Evolutionary conservation across 2,888 invertebrate species (phyloP), one percentile per base, ranked within the genome.

Genomic region (Serrognathus titanus): DNA sequence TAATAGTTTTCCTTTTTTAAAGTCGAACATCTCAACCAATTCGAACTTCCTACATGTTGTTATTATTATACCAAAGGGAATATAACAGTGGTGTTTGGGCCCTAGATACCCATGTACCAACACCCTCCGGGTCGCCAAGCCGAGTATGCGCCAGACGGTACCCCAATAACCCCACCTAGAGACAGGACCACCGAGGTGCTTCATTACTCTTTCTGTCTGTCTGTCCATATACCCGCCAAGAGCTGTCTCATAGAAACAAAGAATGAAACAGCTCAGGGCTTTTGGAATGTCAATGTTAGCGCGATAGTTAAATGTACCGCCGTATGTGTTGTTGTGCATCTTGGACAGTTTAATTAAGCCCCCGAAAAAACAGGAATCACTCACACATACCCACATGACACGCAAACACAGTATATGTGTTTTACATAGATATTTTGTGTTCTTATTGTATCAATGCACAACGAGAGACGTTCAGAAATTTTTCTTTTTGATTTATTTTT

Each of bases 31-130:
- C 53, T 43, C 12, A 47, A 12, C 10, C 11, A 39, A 35, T n/a
- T 12, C n/a, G 38, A 12, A n/a, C 20, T 31, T 31, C 24, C 24
- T 31, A 31, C 24, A 31, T 31, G 7, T 31, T 31, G 4, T 7
- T 31, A 7, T 31, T 31, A 31, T 31, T 31, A 7, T 31, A 31
- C 24, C 24, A 31, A 31, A 31, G 24, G 24, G 24, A 31, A 31
- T 31, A 60, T 62, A 64, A 65, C 60, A 68, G 69, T 71, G 74
- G 71, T 73, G 68, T 73, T 74, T 79, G 78, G 80, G 79, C 73
- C 77, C 77, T 81, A 82, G 83, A 82, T 83, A 76, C 83, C 83
- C 78, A 80, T 82, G 81, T 82, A 82, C 79, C 82, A 82, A 80
- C 82, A 82, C 79, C 81, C 81, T 75, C 79, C 80, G 78, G 81